Conservation (phyloP, 1,140 invertebrate species). For the Oryctes rhinoceros region DNA sequence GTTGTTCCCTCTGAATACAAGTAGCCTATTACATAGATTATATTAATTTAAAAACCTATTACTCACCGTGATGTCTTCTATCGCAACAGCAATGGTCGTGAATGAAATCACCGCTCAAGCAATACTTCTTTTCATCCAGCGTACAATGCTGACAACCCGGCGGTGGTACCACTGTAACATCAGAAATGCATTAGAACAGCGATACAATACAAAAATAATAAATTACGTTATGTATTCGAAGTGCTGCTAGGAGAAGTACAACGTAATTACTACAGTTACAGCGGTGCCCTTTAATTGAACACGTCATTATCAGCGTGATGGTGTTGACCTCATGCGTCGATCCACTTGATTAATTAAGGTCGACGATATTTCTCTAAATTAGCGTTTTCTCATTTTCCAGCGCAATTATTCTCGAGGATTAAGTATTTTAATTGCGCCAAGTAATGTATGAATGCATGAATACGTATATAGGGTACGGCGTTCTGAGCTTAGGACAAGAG, state of each 20-base stretch:
- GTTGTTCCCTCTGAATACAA: too few species aligned
- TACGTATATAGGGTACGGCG: too few species aligned
- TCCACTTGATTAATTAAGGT: neutral
- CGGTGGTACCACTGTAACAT: slow-evolving; percentile 62
- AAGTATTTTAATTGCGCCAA: neutral
- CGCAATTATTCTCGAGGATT: neutral
- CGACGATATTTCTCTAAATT: slow-evolving; percentile 19
- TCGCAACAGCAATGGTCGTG: slow-evolving; percentile 79
- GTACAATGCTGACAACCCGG: slow-evolving; percentile 73
- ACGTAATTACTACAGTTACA: neutral
- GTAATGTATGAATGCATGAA: too few species aligned
- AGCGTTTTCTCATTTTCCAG: neutral
- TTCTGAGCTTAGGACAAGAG: too few species aligned
- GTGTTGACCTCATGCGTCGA: slow-evolving; percentile 4
- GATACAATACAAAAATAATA: neutral
- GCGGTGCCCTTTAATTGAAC: slow-evolving; percentile 20
- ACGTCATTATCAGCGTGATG: slow-evolving; percentile 7
- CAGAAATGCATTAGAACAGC: slow-evolving; percentile 38
- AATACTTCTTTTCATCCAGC: slow-evolving; percentile 70
- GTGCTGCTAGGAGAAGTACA: neutral
- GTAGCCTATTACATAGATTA: too few species aligned
- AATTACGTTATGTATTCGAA: slow-evolving; percentile 25
- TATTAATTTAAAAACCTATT: neutral
- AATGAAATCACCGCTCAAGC: slow-evolving; percentile 68
- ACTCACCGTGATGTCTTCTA: slow-evolving; percentile 63